Percentiles rank a stretch among this genome's conserved stretches.
phyloP scores from a whole-genome alignment of 2,888 invertebrate genomes.

The Harpagoxenus sublaevis region DNA sequence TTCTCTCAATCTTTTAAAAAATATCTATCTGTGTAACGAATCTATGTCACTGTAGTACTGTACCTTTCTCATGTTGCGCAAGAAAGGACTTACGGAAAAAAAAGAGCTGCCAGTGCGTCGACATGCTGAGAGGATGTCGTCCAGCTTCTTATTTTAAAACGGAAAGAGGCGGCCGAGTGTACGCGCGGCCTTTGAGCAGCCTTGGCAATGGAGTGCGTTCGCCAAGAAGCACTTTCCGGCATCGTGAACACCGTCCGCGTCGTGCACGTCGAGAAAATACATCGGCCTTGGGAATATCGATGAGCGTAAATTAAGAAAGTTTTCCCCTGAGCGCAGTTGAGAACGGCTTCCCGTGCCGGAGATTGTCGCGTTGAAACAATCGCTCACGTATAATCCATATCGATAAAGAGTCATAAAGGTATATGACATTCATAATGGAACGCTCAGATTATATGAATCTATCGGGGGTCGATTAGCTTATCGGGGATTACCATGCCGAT shows the following conservation, averaged over 20 bases:
- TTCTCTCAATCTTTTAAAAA: not conserved
- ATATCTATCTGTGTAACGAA: not conserved
- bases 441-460: not conserved
- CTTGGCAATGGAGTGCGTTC: slow-evolving; percentile 55
- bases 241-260: slow-evolving; percentile 39
- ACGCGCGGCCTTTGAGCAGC: slow-evolving; percentile 52
- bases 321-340: slow-evolving; percentile 29
- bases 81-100: not conserved
- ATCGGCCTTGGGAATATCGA: slow-evolving; percentile 51
- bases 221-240: slow-evolving; percentile 50
- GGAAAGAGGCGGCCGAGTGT: slow-evolving; percentile 22
- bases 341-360: slow-evolving; percentile 26
- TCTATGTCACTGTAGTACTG: not conserved
- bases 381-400: slow-evolving; percentile 32
- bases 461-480: not conserved
- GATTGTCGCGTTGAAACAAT: slow-evolving; percentile 52
- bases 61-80: not conserved
- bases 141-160: slow-evolving; percentile 42
- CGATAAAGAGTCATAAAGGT: slow-evolving; percentile 3
- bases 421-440: not conserved
- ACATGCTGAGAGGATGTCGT: slow-evolving; percentile 5
- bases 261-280: slow-evolving; percentile 40
- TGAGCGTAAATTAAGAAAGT: slow-evolving; percentile 55
- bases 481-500: not conserved
- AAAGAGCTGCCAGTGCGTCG: slow-evolving; percentile 9